Evolutionary conservation across 2,113 vertebrate genomes (phyloP).

Genomic region (Regulus satrapa): DNA sequence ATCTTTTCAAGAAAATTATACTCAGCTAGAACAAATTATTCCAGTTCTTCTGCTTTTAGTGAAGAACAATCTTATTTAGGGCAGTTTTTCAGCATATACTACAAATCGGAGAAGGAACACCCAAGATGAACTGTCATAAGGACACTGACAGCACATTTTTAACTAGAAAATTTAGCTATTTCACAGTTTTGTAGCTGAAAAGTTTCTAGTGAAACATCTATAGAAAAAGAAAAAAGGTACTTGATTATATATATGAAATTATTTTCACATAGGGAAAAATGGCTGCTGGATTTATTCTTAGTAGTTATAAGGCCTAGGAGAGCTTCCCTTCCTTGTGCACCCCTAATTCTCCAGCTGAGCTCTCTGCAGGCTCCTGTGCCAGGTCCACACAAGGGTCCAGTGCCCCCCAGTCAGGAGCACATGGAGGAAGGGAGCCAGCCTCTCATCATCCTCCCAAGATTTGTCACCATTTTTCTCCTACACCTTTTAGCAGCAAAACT

Average conservation of each 20-base stretch:
- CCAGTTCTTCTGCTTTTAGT: background rate
- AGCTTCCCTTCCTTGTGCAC: background rate
- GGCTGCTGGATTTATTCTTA: background rate
- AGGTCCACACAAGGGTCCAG: background rate
- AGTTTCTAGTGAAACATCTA: background rate
- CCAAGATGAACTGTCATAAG: background rate
- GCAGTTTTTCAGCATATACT: background rate
- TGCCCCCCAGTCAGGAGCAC: background rate
- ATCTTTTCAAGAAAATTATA: background rate
- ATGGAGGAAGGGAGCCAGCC: background rate
- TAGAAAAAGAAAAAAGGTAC: background rate
- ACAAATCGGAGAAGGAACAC: background rate
- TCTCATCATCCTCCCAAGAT: background rate
- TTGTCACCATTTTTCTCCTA: background rate
- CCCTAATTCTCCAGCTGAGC: background rate
- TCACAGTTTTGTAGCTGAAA: background rate
- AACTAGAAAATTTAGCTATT: background rate
- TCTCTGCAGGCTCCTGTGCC: background rate
- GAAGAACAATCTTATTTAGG: background rate
- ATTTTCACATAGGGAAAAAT: background rate
- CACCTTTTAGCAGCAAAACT: background rate
- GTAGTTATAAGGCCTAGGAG: background rate
- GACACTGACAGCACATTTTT: background rate
- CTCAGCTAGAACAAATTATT: background rate
- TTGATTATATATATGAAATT: background rate